Evolutionary conservation across 2,113 vertebrate species (phyloP).

Genomic region (Pavo muticus): DNA sequence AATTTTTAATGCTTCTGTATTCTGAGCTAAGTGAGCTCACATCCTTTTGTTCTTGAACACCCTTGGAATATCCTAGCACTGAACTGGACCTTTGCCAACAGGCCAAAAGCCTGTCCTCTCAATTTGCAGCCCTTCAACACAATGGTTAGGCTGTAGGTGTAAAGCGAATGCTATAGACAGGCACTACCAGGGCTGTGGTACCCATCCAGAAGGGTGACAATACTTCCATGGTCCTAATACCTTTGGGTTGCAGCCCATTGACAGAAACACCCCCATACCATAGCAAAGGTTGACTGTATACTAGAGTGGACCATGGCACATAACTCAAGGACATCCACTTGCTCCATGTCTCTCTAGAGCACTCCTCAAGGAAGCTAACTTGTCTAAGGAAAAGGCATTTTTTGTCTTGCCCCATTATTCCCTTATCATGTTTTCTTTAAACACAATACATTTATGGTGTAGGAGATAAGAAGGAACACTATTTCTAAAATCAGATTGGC

Average conservation of each 20-base stretch:
- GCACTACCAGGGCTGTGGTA: not conserved
- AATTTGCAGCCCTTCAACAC: accelerated
- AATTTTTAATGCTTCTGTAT: not conserved
- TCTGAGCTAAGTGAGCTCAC: accelerated
- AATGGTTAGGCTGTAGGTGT: not conserved
- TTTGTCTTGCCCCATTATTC: not conserved
- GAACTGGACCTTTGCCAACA: not conserved
- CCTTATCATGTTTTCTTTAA: not conserved
- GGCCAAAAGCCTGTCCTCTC: not conserved
- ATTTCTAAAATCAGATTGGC: not conserved
- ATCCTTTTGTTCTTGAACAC: not conserved
- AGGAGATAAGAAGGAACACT: not conserved
- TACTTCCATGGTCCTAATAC: not conserved
- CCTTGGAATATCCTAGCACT: not conserved
- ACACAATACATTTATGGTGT: not conserved
- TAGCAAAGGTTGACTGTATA: not conserved
- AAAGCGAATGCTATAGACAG: too few relatives aligned
- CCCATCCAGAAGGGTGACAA: not conserved
- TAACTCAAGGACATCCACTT: not conserved
- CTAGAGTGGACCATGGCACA: not conserved
- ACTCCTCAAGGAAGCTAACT: not conserved
- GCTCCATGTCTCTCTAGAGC: not conserved
- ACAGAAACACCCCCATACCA: not conserved
- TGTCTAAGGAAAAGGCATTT: not conserved
- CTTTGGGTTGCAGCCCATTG: not conserved